Evolutionary conservation across 1,140 invertebrate genomes (phyloP).

Genomic region (Trichonephila clavata): DNA sequence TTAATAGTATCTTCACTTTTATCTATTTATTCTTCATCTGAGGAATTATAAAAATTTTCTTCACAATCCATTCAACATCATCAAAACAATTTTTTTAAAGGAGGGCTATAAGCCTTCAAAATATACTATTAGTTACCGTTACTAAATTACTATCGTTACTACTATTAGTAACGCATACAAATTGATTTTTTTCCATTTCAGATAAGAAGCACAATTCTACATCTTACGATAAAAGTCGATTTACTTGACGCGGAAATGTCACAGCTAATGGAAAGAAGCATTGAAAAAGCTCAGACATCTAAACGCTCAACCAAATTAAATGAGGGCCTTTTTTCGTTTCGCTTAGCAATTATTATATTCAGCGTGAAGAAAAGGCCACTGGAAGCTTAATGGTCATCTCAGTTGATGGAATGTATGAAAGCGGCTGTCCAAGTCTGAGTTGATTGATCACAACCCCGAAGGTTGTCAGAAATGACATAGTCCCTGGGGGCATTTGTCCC

Average conservation of each 20-base stretch:
- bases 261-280: background rate
- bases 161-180: too few relatives aligned
- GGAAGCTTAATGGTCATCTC: conserved; percentile 63
- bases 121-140: too few relatives aligned
- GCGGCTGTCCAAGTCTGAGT: conserved; percentile 57
- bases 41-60: too few relatives aligned
- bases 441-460: conserved; percentile 48
- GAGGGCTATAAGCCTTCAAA: too few relatives aligned
- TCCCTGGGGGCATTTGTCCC: conserved; percentile 62
- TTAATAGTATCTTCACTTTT: too few relatives aligned
- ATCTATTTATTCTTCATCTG: too few relatives aligned
- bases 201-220: background rate
- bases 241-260: background rate
- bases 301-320: conserved; percentile 56
- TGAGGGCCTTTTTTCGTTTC: conserved; percentile 57
- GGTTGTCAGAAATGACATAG: conserved; percentile 69
- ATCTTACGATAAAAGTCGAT: background rate
- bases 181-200: too few relatives aligned
- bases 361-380: conserved; percentile 63
- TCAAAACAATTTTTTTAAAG: too few relatives aligned
- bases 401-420: conserved; percentile 70
- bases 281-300: background rate
- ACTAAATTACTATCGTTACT: too few relatives aligned
- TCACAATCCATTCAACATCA: too few relatives aligned
- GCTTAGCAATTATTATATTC: conserved; percentile 62